Base-by-base conservation (phyloP, 2,888 invertebrate genomes). In the Drosophila bunnanda region DNA sequence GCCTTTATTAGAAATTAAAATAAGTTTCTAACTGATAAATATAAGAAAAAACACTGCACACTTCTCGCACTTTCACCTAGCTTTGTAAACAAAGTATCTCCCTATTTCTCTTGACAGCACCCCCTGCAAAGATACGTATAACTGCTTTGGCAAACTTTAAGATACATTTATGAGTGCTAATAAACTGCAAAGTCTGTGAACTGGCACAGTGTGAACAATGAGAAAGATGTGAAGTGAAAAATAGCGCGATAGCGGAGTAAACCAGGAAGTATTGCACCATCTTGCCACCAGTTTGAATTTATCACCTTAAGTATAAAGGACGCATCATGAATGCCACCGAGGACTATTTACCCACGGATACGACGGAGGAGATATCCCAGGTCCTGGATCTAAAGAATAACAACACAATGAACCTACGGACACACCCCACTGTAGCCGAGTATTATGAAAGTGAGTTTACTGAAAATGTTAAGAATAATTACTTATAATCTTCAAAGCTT, bases 401-500 rank as follows among this genome's bases (percentile, higher is more conserved):
- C 54, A 56, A 44, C 38, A 71, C 76, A 43, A 43, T 67, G 10
- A 83, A 66, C 56, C 80, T 79, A 22, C 78, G 81, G 55, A 65
- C 58, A 25, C 81, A 89, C 74, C 91, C 91, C n/a, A 78, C 76
- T 5, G 77, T 91, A 36, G 22, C 71, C 0, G 91, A 92, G 25
- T 91, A 91, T 69, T 91, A 91, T 60, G 64, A 71, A 62, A 82
- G 91, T 91, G 67, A 86, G 90, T 90, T 32, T 4, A 7, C 6
- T 28, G 4, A 15, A 20, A 20, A 22, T 28, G 22, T 25, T 58
- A 58, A 20, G 10, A n/a, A n/a, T 17, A 7, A 5, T 22, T 36
- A 36, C 9, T 30, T 38, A 32, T 28, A n/a, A 30, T 30, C 17
- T 34, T 20, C n/a, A 0, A 46, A 25, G n/a, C 2, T 17, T 15